A percentile compares a stretch with the other conserved stretches of the same genome.
Evolutionary conservation across 2,888 invertebrate species (phyloP).

Genomic region (Lysandra coridon): DNA sequence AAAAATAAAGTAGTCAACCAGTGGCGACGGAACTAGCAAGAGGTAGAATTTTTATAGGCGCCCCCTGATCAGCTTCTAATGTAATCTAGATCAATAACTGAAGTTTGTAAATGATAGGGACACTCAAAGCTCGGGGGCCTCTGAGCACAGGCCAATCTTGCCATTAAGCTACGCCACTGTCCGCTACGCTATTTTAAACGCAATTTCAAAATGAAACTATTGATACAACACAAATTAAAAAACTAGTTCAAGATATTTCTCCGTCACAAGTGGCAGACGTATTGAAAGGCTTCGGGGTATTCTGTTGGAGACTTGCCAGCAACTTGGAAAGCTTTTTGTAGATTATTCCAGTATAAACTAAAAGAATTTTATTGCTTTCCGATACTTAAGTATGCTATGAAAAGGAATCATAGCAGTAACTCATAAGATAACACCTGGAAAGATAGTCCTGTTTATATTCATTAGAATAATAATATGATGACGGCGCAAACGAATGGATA

Average conservation of each 20-base stretch:
- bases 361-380: background rate
- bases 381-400: conserved; percentile 17
- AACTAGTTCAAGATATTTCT: background rate
- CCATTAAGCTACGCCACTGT: background rate
- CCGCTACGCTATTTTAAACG: background rate
- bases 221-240: conserved; percentile 9
- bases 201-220: background rate
- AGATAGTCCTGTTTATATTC: too few species aligned
- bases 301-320: background rate
- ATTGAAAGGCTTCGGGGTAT: conserved; percentile 1
- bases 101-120: too few species aligned
- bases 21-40: too few species aligned
- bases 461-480: too few species aligned
- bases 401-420: background rate
- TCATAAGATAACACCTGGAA: background rate
- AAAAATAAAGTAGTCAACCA: background rate
- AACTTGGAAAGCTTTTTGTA: background rate
- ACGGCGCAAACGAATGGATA: too few species aligned
- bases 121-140: too few species aligned
- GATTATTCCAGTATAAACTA: background rate
- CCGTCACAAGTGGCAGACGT: conserved; percentile 19
- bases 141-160: background rate
- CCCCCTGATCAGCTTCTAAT: too few species aligned
- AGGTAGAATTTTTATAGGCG: too few species aligned
- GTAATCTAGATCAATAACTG: too few species aligned